Percentiles rank a stretch among this genome's conserved stretches.
phyloP scores from a whole-genome alignment of 2,113 vertebrate species.

The Lathamus discolor region DNA sequence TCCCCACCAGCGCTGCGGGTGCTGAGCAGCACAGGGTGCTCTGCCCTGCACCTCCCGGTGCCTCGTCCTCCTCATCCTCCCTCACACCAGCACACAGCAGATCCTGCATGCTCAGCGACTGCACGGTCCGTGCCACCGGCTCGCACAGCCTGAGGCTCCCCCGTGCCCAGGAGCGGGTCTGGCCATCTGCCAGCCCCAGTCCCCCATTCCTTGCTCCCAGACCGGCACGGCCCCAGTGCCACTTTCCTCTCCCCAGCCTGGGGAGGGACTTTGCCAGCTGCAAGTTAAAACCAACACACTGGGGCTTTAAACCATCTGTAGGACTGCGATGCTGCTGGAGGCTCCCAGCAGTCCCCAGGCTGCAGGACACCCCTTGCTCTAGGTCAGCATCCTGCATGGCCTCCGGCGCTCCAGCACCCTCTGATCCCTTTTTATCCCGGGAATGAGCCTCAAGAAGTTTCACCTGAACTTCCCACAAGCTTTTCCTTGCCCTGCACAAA shows the following conservation, averaged over 20 bases:
- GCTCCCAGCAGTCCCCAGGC: not conserved
- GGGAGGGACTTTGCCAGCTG: not conserved
- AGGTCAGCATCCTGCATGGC: not conserved
- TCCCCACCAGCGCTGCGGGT: fast-evolving
- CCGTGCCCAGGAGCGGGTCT: not conserved
- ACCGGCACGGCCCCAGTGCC: not conserved
- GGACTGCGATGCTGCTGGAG: not conserved
- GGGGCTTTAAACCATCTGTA: not conserved
- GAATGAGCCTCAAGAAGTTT: fast-evolving
- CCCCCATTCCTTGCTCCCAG: not conserved
- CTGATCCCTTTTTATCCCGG: fast-evolving
- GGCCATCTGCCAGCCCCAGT: not conserved
- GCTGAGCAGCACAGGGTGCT: fast-evolving
- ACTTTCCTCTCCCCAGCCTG: not conserved
- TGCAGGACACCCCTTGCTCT: fast-evolving
- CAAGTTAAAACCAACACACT: not conserved
- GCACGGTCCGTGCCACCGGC: not conserved
- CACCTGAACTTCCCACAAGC: fast-evolving
- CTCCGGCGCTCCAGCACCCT: not conserved
- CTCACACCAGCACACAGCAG: not conserved
- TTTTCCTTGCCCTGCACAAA: not conserved
- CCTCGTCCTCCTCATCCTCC: not conserved
- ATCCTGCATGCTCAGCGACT: not conserved
- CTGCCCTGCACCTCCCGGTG: not conserved
- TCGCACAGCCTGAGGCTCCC: not conserved